Evolutionary conservation across 2,113 vertebrate genomes (phyloP), one percentile per base, ranked within the genome.

Genomic region (Willisornis vidua): DNA sequence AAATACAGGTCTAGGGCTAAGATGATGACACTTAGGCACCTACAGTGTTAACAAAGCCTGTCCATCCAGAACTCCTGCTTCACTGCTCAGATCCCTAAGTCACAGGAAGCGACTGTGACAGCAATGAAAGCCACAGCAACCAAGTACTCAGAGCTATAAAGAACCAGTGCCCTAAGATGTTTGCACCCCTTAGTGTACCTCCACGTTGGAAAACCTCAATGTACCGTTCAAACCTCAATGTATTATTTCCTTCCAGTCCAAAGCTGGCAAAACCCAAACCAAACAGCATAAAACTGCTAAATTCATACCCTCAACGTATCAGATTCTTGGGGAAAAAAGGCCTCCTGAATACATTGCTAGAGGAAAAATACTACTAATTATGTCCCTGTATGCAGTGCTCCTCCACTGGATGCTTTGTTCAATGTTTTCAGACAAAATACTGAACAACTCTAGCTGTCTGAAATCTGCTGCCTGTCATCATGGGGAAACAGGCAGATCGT

Each of bases 381-480:
- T 8, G 22, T 31, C 33, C 28, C 73, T 82, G 19, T 25, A 71
- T 7, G 39, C 61, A 52, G 39, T 22, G 52, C 19, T 68, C 66
- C 58, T 54, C 12, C 57, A 22, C 14, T 61, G 43, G 71, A 29
- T 12, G 48, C 39, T 78, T 80, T 93, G 67, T 85, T 79, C 90
- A 72, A 41, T 49, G 82, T 61, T 29, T 71, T 70, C 75, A 82
- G 73, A 35, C 73, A 92, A 94, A 66, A 25, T 4, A 35, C 13
- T 31, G n/a, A 84, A 84, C n/a, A 49, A 31, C 22, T 89, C 24
- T 4, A 45, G 49, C 49, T 23, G 51, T 45, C 54, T 93, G 41
- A 90, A 96, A 94, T 62, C 43, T 68, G 22, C 45, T 87, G 52
- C 45, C 52, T 90, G 14, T 75, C 48, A 20, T 48, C 66, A 54